Conservation (phyloP, 2,888 invertebrate species). For the Platycheirus albimanus region DNA sequence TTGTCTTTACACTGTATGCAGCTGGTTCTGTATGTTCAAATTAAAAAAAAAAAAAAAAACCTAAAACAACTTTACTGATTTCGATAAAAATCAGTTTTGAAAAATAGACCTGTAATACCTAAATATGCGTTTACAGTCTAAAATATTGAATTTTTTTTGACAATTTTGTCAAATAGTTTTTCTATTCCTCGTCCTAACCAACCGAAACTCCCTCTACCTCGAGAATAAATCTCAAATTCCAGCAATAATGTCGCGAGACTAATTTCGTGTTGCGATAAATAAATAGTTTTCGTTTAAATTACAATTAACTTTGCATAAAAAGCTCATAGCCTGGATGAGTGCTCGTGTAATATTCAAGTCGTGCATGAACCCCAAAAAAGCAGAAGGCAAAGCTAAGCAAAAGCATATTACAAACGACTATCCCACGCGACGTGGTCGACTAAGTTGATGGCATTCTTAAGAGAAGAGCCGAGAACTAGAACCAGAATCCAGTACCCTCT, state of each 20-base stretch:
- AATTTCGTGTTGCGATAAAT: slow-evolving; percentile 63
- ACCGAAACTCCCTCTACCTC: background rate
- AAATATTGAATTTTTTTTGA: too few relatives aligned
- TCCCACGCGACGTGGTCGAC: slow-evolving; percentile 43
- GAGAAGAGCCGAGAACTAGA: slow-evolving; percentile 12
- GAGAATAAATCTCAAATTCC: slow-evolving; percentile 1
- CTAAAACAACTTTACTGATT: too few relatives aligned
- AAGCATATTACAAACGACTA: slow-evolving; percentile 33
- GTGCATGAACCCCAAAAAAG: slow-evolving; percentile 33
- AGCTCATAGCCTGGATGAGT: slow-evolving; percentile 24
- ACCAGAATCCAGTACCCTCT: too few relatives aligned
- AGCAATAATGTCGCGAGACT: slow-evolving; percentile 22
- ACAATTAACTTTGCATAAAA: slow-evolving; percentile 72
- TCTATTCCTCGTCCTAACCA: background rate
- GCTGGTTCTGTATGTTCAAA: too few relatives aligned
- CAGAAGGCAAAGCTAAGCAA: slow-evolving; percentile 14
- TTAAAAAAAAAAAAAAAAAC: too few relatives aligned
- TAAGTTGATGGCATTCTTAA: slow-evolving; percentile 29
- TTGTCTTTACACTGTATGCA: too few relatives aligned
- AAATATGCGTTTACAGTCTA: too few relatives aligned
- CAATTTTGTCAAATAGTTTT: background rate
- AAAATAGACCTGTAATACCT: too few relatives aligned
- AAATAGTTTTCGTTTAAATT: slow-evolving; percentile 71
- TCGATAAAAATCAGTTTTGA: too few relatives aligned
- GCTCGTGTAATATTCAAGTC: slow-evolving; percentile 51